Evolutionary conservation across 2,113 vertebrate species (phyloP), one percentile per base, ranked within the genome.

Genomic region (Cathartes aura): DNA sequence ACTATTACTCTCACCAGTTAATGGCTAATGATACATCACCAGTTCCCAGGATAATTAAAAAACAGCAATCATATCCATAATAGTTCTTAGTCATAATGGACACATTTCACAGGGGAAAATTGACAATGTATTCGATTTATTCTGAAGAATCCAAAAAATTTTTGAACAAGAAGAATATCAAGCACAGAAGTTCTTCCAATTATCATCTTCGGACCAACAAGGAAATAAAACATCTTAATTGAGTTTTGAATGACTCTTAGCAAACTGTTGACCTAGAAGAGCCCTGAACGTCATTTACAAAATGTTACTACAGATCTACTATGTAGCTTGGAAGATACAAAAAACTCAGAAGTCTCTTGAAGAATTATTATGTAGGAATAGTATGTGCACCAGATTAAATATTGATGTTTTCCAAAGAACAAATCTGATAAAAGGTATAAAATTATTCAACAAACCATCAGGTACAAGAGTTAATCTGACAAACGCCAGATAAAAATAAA

Each of bases 211-310:
- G 47, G 30, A 30, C 30, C 59, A 87, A 20, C 9, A 91, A 36
- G 9, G 24, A 93, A 90, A 81, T 40, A 71, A 59, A 84, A 75
- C 3, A 47, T 43, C 83, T 74, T 74, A 86, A 91, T 4, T 45
- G 15, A 87, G 38, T 38, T 95, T 80, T 87, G 12, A 90, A 90
- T 89, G 91, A 32, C 20, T 56, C 8, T 72, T 71, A 70, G 21
- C 12, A 79, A 94, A 90, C 32, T 94, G 40, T 73, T 96, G 72
- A 73, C 32, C 27, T 95, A 84, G 55, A 95, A 94, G 34, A 17
- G 11, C 32, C 22, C 30, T 79, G 60, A 88, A 38, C 55, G 52
- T 88, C 40, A 87, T 82, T 95, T 94, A 58, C 27, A 72, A 66
- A 72, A 64, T 26, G 27, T 96, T 96, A 78, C 74, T 74, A 74